Conservation (phyloP, 1,140 invertebrate genomes). For the Sarcophaga peregrina region DNA sequence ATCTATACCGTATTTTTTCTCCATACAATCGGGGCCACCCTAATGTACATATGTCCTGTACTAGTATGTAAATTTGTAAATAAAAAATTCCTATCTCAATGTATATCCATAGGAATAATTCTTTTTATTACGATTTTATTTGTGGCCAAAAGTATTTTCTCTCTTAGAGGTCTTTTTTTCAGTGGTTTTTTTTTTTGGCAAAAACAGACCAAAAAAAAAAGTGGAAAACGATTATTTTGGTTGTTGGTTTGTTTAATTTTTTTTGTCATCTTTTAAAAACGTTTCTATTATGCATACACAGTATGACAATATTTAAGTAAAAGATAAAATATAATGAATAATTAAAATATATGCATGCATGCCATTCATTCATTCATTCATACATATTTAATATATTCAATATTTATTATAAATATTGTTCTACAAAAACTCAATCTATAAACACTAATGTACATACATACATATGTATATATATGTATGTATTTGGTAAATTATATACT, state of each 20-base stretch:
- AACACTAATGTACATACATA: no score
- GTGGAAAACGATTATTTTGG: background rate
- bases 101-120: background rate
- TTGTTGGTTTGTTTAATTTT: no score
- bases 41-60: no score
- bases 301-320: conserved; percentile 8
- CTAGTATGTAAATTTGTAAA: background rate
- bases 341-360: no score
- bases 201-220: background rate
- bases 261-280: background rate
- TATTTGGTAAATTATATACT: no score
- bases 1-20: no score
- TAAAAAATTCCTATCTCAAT: background rate
- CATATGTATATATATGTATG: no score
- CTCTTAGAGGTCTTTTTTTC: conserved; percentile 5
- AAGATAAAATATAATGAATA: conserved; percentile 1
- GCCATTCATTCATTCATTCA: no score
- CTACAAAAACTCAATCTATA: no score
- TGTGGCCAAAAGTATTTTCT: conserved; percentile 5
- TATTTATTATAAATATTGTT: no score
- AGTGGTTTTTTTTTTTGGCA: background rate
- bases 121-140: background rate
- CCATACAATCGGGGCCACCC: no score
- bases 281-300: background rate
- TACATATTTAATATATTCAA: no score